phyloP scores from a whole-genome alignment of 2,888 invertebrate species.

The Nectonema munidae region DNA sequence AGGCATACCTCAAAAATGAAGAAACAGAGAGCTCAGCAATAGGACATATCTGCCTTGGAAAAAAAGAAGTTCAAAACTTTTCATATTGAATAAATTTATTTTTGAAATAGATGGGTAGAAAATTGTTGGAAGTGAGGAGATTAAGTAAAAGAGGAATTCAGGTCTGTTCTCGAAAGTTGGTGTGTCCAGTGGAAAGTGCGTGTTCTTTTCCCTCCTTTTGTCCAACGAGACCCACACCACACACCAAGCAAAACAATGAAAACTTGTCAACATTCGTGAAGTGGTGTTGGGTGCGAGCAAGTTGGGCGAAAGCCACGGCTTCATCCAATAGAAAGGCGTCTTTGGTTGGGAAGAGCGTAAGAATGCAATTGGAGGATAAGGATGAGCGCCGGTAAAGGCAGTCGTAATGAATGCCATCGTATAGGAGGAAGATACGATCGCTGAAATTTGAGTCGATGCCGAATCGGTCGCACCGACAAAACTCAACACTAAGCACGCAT shows the following conservation, averaged over 20 bases:
- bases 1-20: no score
- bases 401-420: conserved; percentile 85
- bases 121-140: no score
- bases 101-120: no score
- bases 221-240: conserved; percentile 40
- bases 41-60: no score
- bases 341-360: conserved; percentile 25
- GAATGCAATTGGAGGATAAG: background rate
- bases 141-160: no score
- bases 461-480: conserved; percentile 51
- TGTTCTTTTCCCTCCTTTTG: conserved; percentile 49
- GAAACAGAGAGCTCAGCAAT: no score
- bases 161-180: conserved; percentile 27
- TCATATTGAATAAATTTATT: no score
- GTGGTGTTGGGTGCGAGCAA: conserved; percentile 55
- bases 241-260: conserved; percentile 45
- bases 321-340: conserved; percentile 34
- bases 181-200: conserved; percentile 46
- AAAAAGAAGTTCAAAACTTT: no score
- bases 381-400: conserved; percentile 49
- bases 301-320: conserved; percentile 48
- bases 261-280: conserved; percentile 63
- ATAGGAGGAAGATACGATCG: conserved; percentile 49
- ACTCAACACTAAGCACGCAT: conserved; percentile 60
- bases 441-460: conserved; percentile 60